phyloP scores from a whole-genome alignment of 2,888 invertebrate genomes.

The Osmoderma eremita region DNA sequence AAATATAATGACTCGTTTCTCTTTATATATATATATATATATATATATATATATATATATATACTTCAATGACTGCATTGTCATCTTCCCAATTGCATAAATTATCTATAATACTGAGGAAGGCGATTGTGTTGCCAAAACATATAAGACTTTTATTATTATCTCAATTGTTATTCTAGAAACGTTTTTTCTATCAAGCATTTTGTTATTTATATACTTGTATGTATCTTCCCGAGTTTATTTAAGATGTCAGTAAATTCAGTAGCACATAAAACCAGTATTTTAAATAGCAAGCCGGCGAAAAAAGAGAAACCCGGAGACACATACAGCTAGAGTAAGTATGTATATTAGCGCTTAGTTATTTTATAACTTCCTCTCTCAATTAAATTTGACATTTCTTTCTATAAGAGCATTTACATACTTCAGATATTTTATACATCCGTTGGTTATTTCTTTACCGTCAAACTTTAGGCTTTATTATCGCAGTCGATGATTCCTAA shows the following conservation, averaged over 20 bases:
- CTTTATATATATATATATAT: no score
- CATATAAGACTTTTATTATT: no score
- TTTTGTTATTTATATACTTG: no score
- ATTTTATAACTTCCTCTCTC: slow-evolving; percentile 35
- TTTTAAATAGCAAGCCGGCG: slow-evolving; percentile 6
- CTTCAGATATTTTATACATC: slow-evolving; percentile 39
- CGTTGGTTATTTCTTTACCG: slow-evolving; percentile 20
- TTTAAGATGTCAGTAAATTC: slow-evolving; percentile 7
- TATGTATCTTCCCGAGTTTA: background rate
- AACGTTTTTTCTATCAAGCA: no score
- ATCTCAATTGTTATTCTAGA: no score
- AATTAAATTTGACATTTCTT: slow-evolving; percentile 40
- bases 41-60: no score
- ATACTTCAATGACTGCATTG: no score
- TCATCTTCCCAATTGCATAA: no score
- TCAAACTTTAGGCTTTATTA: slow-evolving; percentile 30
- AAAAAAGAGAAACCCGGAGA: slow-evolving; percentile 23
- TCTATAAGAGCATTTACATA: slow-evolving; percentile 27
- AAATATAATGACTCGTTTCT: no score
- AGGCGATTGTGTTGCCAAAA: no score
- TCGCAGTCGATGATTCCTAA: slow-evolving; percentile 23
- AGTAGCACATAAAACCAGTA: slow-evolving; percentile 11
- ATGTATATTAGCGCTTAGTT: slow-evolving; percentile 4
- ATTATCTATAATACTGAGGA: no score
- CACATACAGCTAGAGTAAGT: no score